Conservation (phyloP, 2,113 vertebrate species). For the Psilopogon haemacephalus region DNA sequence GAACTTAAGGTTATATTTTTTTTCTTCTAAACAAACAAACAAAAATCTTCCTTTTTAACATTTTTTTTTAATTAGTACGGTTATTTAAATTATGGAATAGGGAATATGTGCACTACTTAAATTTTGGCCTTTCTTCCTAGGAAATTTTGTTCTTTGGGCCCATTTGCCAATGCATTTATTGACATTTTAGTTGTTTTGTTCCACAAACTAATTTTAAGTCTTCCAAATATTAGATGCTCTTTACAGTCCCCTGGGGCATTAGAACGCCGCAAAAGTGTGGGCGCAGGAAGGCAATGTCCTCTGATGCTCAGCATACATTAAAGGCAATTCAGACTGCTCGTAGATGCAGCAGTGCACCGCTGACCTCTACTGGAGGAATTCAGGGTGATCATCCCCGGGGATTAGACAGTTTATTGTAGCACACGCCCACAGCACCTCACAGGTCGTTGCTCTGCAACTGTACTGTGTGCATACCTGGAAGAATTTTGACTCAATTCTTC, state of each 20-base stretch:
- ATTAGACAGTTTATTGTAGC: neutral
- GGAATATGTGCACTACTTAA: neutral
- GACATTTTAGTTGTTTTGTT: neutral
- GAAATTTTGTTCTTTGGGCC: neutral
- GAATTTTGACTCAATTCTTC: neutral
- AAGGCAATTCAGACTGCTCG: neutral
- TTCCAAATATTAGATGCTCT: neutral
- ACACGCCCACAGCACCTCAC: accelerated
- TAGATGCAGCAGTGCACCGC: neutral
- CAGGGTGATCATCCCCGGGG: too few species aligned
- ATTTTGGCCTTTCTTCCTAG: neutral
- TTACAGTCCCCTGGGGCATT: neutral
- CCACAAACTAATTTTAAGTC: neutral
- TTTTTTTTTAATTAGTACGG: neutral
- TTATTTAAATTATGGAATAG: neutral
- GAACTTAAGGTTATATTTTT: neutral
- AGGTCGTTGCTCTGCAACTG: neutral
- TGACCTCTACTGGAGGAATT: slow-evolving; percentile 50
- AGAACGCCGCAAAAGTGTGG: neutral
- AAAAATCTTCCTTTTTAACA: neutral
- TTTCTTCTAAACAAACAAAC: neutral
- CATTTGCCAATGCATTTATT: neutral
- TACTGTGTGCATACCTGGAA: neutral
- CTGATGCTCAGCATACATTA: accelerated
- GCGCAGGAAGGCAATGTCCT: neutral